Conservation (phyloP, 2,797 vertebrate species). For the Esox lucius region DNA sequence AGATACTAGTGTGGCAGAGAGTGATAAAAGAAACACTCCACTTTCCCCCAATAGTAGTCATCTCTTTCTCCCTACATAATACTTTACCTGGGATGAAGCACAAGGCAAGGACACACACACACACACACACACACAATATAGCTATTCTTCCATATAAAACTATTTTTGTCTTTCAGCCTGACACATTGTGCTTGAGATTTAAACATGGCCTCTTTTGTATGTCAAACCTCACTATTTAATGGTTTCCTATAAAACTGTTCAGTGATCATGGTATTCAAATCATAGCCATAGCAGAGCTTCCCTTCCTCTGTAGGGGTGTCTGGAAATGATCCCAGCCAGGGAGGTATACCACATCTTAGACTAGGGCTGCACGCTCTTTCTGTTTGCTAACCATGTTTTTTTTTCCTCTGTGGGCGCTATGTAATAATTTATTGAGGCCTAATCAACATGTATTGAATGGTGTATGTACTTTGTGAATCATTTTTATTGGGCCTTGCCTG, state of each 20-base stretch:
- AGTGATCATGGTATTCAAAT: slow-evolving; percentile 79
- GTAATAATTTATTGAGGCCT: slow-evolving; percentile 75
- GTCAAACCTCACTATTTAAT: slow-evolving; percentile 77
- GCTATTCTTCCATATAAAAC: slow-evolving; percentile 50
- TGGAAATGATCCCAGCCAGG: slow-evolving; percentile 75
- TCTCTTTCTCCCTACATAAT: slow-evolving; percentile 41
- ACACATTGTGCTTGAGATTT: slow-evolving; percentile 74
- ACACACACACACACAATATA: slow-evolving; percentile 34
- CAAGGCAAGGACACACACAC: slow-evolving; percentile 52
- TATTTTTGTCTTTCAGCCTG: slow-evolving; percentile 68
- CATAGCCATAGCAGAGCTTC: slow-evolving; percentile 73
- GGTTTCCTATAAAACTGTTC: slow-evolving; percentile 75
- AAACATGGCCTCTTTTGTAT: slow-evolving; percentile 77
- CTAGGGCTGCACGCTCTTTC: slow-evolving; percentile 61
- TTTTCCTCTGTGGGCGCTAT: slow-evolving; percentile 64
- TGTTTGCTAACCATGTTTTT: slow-evolving; percentile 67
- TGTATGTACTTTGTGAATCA: slow-evolving; percentile 67
- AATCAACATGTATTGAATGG: slow-evolving; percentile 75
- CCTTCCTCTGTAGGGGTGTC: slow-evolving; percentile 71
- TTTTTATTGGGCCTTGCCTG: slow-evolving; percentile 63
- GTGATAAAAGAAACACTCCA: slow-evolving; percentile 40
- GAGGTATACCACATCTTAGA: slow-evolving; percentile 78
- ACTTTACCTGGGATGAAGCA: slow-evolving; percentile 29
- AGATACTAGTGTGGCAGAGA: slow-evolving; percentile 49
- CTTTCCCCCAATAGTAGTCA: slow-evolving; percentile 43